Evolutionary conservation across 1,140 invertebrate genomes (phyloP).

Genomic region (honey bee (Apis mellifera)): Amel_HAv3.1 CM009932.2:8862501-8863000

Average conservation of each 20-base stretch:
- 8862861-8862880: background rate
- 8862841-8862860: background rate
- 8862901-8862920: background rate
- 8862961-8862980: background rate
- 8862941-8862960: too few relatives aligned
- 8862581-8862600: conserved; percentile 54
- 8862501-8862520: too few relatives aligned
- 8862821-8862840: background rate
- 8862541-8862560: conserved; percentile 38
- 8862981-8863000: conserved; percentile 30
- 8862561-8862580: conserved; percentile 14
- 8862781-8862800: too few relatives aligned
- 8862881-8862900: background rate
- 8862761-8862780: too few relatives aligned
- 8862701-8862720: background rate
- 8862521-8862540: conserved; percentile 1
- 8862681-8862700: background rate
- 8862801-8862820: background rate
- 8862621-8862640: background rate
- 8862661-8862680: background rate
- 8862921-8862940: too few relatives aligned
- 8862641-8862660: background rate
- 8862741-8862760: background rate
- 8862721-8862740: background rate
- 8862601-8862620: conserved; percentile 52